Percentiles rank a stretch among this genome's conserved stretches.
phyloP scores from a whole-genome alignment of 92 coral and sea anemone genomes.

The Porites divaricata region DNA sequence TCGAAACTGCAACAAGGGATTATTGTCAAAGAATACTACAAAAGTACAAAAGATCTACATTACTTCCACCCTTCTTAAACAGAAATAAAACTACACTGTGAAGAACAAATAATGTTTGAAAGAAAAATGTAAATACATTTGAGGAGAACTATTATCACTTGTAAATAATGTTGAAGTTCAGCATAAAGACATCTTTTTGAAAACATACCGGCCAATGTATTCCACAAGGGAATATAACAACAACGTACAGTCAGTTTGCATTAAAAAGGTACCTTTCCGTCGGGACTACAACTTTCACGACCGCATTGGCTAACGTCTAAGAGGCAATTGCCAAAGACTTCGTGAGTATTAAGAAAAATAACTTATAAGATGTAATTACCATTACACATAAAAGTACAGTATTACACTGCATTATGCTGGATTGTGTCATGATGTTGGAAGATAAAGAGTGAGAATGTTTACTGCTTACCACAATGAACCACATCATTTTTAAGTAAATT shows the following conservation, averaged over 20 bases:
- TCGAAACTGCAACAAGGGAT: too few relatives aligned
- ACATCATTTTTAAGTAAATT: too few relatives aligned
- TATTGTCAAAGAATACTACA: too few relatives aligned
- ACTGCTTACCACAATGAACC: too few relatives aligned
- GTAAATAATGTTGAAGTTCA: slow-evolving; percentile 5
- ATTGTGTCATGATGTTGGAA: too few relatives aligned
- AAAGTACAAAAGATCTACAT: too few relatives aligned
- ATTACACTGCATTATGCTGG: too few relatives aligned
- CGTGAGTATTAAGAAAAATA: slow-evolving; percentile 83
- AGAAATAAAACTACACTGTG: too few relatives aligned
- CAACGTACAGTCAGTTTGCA: slow-evolving; percentile 60
- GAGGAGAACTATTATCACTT: neutral
- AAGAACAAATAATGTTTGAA: too few relatives aligned
- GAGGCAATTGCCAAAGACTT: slow-evolving; percentile 99
- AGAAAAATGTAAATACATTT: too few relatives aligned
- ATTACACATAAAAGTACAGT: neutral
- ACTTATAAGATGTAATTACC: slow-evolving; percentile 5
- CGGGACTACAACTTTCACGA: slow-evolving; percentile 99
- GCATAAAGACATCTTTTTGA: slow-evolving; percentile 2
- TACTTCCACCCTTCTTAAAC: too few relatives aligned
- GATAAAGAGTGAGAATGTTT: too few relatives aligned
- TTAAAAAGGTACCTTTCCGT: slow-evolving; percentile 97
- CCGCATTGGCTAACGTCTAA: slow-evolving; percentile 99
- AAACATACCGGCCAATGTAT: slow-evolving; percentile 39
- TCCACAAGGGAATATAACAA: slow-evolving; percentile 52